Evolutionary conservation across 1,140 invertebrate species (phyloP).

Genomic region (Solen grandis): DNA sequence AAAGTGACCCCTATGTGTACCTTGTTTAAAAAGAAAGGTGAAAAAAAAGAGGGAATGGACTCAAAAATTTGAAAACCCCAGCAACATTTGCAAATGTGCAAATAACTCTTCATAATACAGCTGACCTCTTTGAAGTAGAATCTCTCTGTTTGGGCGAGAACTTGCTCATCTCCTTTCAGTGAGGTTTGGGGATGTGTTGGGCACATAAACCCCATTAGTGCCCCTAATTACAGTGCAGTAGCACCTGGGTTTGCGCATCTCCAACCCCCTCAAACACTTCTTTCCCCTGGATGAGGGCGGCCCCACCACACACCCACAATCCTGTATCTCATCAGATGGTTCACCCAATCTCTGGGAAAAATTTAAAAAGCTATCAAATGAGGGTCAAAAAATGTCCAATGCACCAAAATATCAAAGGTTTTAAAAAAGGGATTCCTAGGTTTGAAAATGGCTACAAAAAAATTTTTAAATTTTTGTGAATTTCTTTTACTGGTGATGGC

Average conservation of each 20-base stretch:
- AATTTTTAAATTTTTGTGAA: no score
- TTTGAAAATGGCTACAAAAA: no score
- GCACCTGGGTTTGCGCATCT: slow-evolving; percentile 89
- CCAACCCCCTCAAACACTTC: slow-evolving; percentile 86
- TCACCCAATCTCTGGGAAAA: background rate
- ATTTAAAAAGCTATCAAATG: no score
- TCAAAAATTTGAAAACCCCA: background rate
- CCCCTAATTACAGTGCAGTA: slow-evolving; percentile 91
- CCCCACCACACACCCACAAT: slow-evolving; percentile 74
- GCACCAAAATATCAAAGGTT: no score
- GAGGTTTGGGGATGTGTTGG: slow-evolving; percentile 83
- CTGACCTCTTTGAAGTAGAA: slow-evolving; percentile 83
- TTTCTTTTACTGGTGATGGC: no score
- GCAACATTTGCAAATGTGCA: background rate
- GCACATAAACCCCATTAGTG: slow-evolving; percentile 89
- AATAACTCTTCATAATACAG: background rate
- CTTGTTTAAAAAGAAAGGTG: no score
- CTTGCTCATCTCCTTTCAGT: slow-evolving; percentile 59
- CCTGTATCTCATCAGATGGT: slow-evolving; percentile 61
- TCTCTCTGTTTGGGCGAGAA: slow-evolving; percentile 83
- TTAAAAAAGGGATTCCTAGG: no score
- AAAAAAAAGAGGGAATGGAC: no score
- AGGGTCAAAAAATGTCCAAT: no score
- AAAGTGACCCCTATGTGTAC: no score
- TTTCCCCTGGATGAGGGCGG: slow-evolving; percentile 82